Evolutionary conservation across 2,113 vertebrate species (phyloP).

Genomic region (Sorex araneus): DNA sequence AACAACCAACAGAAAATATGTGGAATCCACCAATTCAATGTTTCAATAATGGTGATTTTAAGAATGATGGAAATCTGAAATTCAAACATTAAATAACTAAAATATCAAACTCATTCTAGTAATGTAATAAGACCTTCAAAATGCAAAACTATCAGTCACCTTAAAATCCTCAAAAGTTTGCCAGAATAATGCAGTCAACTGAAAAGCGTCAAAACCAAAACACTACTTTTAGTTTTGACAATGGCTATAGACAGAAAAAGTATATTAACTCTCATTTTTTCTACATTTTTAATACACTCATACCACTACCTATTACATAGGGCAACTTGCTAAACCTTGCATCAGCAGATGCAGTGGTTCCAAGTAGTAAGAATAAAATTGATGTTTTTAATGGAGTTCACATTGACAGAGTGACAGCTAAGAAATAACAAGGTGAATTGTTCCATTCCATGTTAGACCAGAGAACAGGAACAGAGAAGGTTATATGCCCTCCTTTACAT

Average conservation of each 20-base stretch:
- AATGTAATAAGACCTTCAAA: not conserved
- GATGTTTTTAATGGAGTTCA: not conserved
- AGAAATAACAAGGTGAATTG: not conserved
- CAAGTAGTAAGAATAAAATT: not conserved
- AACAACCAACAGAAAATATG: not conserved
- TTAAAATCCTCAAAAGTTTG: not conserved
- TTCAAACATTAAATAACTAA: not conserved
- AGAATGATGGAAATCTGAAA: not conserved
- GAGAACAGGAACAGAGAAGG: not conserved
- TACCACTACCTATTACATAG: not conserved
- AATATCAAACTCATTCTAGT: not conserved
- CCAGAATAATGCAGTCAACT: constrained; percentile 34
- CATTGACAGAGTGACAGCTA: not conserved
- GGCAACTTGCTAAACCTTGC: not conserved
- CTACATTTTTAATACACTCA: not conserved
- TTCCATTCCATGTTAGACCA: not conserved
- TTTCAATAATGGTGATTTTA: not conserved
- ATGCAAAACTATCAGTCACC: not conserved
- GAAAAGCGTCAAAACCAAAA: constrained; percentile 2
- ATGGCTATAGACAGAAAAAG: not conserved
- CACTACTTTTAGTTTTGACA: not conserved
- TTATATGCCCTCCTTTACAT: not conserved
- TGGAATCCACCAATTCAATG: not conserved
- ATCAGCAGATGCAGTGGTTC: not conserved
- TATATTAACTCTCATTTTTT: constrained; percentile 29